Percentiles rank a stretch among this genome's conserved stretches.
Evolutionary conservation across 2,797 vertebrate species (phyloP).

Genomic region (Myripristis murdjan): DNA sequence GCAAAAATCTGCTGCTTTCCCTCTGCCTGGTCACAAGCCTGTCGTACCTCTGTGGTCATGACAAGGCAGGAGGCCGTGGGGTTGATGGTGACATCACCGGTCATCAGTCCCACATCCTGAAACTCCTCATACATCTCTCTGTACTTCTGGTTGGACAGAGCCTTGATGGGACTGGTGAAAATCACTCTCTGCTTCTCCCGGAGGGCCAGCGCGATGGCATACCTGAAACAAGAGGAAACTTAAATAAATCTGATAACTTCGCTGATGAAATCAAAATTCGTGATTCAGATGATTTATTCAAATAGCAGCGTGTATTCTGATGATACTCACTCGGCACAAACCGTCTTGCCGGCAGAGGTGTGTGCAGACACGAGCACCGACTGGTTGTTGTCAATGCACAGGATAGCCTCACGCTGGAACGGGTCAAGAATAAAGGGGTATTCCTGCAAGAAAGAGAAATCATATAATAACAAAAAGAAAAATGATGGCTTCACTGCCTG

Average conservation of each 20-base stretch:
- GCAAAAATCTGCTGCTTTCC: neutral
- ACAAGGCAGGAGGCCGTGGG: slow-evolving; percentile 98
- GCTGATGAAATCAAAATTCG: no score
- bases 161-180: slow-evolving; percentile 99
- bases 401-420: slow-evolving; percentile 96
- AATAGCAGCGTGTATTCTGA: neutral
- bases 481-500: neutral
- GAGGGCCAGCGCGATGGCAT: slow-evolving; percentile 96
- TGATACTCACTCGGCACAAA: slow-evolving; percentile 96
- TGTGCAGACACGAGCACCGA: slow-evolving; percentile 98
- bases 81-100: slow-evolving; percentile 98
- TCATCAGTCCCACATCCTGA: slow-evolving; percentile 98
- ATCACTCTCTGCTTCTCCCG: slow-evolving; percentile 98
- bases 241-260: neutral
- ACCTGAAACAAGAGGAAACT: slow-evolving; percentile 79
- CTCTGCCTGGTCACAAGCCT: neutral
- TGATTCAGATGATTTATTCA: neutral
- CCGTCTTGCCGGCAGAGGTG: slow-evolving; percentile 98
- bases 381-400: slow-evolving; percentile 98
- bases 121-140: slow-evolving; percentile 99
- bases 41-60: slow-evolving; percentile 97
- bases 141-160: slow-evolving; percentile 98
- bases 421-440: slow-evolving; percentile 97
- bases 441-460: slow-evolving; percentile 86
- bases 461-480: neutral